phyloP scores from a whole-genome alignment of 2,113 vertebrate genomes.

The Muntiacus reevesi region DNA sequence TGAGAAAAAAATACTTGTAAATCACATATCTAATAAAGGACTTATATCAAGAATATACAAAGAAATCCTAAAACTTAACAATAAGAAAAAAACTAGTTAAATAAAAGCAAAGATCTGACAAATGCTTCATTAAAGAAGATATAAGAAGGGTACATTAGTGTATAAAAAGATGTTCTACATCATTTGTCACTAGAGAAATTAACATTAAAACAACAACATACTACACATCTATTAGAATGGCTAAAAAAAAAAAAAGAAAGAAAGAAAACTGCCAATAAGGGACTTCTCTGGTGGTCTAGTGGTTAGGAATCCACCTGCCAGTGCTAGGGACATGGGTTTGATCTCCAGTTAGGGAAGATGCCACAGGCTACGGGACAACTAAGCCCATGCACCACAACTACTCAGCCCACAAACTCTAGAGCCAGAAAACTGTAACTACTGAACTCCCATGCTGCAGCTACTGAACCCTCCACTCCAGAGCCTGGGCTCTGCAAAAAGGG shows the following conservation, averaged over 20 bases:
- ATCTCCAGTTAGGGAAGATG: neutral
- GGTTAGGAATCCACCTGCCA: neutral
- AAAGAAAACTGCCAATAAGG: neutral
- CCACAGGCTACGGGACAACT: neutral
- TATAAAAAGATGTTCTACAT: neutral
- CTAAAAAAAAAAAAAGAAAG: neutral
- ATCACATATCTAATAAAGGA: neutral
- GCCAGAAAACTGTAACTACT: neutral
- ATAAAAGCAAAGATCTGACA: neutral
- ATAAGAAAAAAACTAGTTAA: neutral
- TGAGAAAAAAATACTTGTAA: neutral
- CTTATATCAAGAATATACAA: neutral
- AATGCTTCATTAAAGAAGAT: neutral
- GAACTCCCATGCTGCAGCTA: neutral
- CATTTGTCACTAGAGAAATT: neutral
- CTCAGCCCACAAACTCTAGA: neutral
- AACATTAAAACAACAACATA: neutral
- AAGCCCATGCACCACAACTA: neutral
- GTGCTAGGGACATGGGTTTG: neutral
- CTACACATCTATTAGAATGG: neutral
- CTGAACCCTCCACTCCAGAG: neutral
- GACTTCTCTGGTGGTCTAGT: neutral
- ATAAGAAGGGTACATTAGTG: neutral
- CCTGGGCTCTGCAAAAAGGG: neutral
- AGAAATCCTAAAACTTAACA: neutral